Base-by-base conservation (phyloP, 2,797 vertebrate species). In the Potorous gilbertii region DNA sequence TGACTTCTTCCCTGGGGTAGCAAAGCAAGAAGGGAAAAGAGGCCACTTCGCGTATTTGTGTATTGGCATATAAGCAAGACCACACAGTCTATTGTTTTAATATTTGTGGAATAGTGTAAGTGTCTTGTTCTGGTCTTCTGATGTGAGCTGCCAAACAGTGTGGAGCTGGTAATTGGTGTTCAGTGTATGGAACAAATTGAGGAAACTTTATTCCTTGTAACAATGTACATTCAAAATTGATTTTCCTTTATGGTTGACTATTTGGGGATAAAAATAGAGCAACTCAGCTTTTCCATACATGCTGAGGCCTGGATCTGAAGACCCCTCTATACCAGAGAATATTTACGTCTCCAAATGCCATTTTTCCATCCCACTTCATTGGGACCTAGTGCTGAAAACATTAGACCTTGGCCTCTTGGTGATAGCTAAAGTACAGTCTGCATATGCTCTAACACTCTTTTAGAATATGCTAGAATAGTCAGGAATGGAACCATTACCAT, bases 261-360 rank as follows among this genome's bases (percentile, higher is more conserved):
- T 54, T 46, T 50, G 95, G 55, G 34, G 94, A 96, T 97, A 96
- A 96, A 96, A 96, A 96, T 91, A 97, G 95, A 94, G 28, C 55
- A 56, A 81, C 93, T 95, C 95, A 96, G 95, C 57, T 96, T 95
- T 97, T 96, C 95, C 92, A 54, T 92, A 93, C 62, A 94, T 34
- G 57, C 34, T 9, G 34, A 56, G 62, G n/a, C 18, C 92, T 90
- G 66, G 89, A 93, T 56, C 90, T 55, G 74, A 97, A 91, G 91
- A 93, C 54, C 74, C 62, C 1, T 87, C 24, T 54, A n/a, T 92
- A 91, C 31, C 91, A 74, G 93, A 91, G 91, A 94, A 52, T 54
- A 21, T 95, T 95, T 97, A 91, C 55, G 93, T 95, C 90, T 95
- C 87, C 40, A 93, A 40, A 54, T 29, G 11, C 11, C 28, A 14